Conservation (phyloP, 2,113 vertebrate species). For the Salvator merianae region DNA sequence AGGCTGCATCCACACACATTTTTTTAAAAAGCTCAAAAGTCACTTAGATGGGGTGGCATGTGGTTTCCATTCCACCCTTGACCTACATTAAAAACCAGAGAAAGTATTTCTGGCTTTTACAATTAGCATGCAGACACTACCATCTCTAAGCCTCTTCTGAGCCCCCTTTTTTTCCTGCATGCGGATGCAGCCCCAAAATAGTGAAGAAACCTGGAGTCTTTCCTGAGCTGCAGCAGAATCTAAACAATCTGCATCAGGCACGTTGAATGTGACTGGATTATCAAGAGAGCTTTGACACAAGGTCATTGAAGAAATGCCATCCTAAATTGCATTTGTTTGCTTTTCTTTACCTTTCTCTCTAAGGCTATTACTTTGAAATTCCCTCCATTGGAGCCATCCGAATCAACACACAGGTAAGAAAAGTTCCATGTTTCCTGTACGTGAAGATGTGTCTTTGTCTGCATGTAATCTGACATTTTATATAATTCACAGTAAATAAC, state of each 20-base stretch:
- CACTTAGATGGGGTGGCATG: too few relatives aligned
- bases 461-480: neutral
- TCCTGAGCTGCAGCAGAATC: too few relatives aligned
- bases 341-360: conserved; percentile 52
- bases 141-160: too few relatives aligned
- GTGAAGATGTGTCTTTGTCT: neutral
- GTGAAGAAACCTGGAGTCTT: too few relatives aligned
- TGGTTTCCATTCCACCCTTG: too few relatives aligned
- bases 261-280: neutral
- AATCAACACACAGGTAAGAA: conserved; percentile 94
- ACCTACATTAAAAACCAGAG: too few relatives aligned
- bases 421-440: neutral
- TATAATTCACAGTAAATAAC: neutral
- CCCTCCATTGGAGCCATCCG: conserved; percentile 96
- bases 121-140: too few relatives aligned
- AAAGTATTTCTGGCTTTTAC: too few relatives aligned
- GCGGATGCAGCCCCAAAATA: too few relatives aligned
- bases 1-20: too few relatives aligned
- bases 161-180: too few relatives aligned
- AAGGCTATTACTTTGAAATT: conserved; percentile 99
- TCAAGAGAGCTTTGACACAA: neutral
- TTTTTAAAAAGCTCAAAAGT: too few relatives aligned
- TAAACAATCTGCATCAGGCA: neutral
- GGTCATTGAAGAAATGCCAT: neutral
- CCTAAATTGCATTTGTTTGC: neutral